phyloP scores from a whole-genome alignment of 2,113 vertebrate species.

The Bostrychus sinensis region DNA sequence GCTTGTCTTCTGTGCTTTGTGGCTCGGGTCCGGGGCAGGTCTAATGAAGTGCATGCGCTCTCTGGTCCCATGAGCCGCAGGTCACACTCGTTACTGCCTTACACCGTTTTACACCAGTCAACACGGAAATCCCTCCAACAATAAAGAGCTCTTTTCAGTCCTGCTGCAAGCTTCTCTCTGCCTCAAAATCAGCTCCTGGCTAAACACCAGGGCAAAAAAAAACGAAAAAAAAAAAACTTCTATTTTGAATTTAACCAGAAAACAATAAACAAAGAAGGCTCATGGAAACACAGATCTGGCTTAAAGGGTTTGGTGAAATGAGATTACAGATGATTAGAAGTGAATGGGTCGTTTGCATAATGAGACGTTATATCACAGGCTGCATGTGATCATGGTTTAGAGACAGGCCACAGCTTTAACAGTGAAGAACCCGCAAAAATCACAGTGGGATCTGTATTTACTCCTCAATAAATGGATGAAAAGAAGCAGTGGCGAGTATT shows the following conservation, averaged over 20 bases:
- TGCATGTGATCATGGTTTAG: conserved; percentile 13
- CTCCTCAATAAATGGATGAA: conserved; percentile 1
- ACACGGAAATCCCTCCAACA: background rate
- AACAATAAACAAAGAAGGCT: conserved; percentile 28
- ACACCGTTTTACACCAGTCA: background rate
- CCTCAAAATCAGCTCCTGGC: background rate
- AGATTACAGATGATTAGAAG: conserved; percentile 41
- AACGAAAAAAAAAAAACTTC: background rate
- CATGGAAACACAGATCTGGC: conserved; percentile 11
- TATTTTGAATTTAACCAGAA: background rate
- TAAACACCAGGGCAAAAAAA: background rate
- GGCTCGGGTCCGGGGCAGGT: background rate
- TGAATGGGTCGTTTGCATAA: conserved; percentile 31
- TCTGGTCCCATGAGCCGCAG: conserved; percentile 1
- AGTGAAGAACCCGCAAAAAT: background rate
- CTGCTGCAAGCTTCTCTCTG: background rate
- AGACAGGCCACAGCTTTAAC: background rate
- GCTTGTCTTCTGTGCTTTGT: background rate
- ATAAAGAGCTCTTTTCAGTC: background rate
- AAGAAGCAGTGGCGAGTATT: too few species aligned
- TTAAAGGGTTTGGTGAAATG: conserved; percentile 28
- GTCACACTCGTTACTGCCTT: background rate
- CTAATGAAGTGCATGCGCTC: conserved; percentile 11
- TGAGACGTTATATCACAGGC: conserved; percentile 15
- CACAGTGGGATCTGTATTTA: background rate